Conservation (phyloP, 2,797 vertebrate genomes). For the Leptatherina wallacei region DNA sequence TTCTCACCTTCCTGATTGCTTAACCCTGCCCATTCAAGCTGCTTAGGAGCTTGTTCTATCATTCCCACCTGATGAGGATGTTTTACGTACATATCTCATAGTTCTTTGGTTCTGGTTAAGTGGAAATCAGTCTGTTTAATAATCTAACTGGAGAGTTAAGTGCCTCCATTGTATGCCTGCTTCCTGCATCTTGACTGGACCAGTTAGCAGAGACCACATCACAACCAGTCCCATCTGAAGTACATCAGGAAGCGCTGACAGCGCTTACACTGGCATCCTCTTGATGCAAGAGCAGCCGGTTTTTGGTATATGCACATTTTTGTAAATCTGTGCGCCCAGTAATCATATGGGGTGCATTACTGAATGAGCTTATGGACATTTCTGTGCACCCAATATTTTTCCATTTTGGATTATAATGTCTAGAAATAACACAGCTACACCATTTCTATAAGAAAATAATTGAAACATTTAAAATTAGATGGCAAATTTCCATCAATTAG, state of each 20-base stretch:
- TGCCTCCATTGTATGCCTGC: slow-evolving; percentile 55
- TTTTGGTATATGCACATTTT: slow-evolving; percentile 19
- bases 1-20: slow-evolving; percentile 6
- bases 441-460: not conserved
- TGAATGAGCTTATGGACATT: slow-evolving; percentile 25
- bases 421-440: slow-evolving; percentile 5
- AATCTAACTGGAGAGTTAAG: slow-evolving; percentile 46
- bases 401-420: not conserved
- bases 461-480: not conserved
- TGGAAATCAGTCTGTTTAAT: slow-evolving; percentile 29
- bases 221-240: slow-evolving; percentile 62
- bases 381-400: not conserved
- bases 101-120: slow-evolving; percentile 38
- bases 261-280: slow-evolving; percentile 36
- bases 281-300: slow-evolving; percentile 41
- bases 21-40: no score
- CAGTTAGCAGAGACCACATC: slow-evolving; percentile 61
- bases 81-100: slow-evolving; percentile 55
- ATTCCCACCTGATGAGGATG: slow-evolving; percentile 30
- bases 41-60: no score
- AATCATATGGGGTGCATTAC: slow-evolving; percentile 27
- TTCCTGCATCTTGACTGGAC: slow-evolving; percentile 51
- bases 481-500: slow-evolving; percentile 7
- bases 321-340: slow-evolving; percentile 17
- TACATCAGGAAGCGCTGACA: slow-evolving; percentile 59